Evolutionary conservation across 2,888 invertebrate species (phyloP), one percentile per base, ranked within the genome.

Genomic region (Autographa pulchrina): DNA sequence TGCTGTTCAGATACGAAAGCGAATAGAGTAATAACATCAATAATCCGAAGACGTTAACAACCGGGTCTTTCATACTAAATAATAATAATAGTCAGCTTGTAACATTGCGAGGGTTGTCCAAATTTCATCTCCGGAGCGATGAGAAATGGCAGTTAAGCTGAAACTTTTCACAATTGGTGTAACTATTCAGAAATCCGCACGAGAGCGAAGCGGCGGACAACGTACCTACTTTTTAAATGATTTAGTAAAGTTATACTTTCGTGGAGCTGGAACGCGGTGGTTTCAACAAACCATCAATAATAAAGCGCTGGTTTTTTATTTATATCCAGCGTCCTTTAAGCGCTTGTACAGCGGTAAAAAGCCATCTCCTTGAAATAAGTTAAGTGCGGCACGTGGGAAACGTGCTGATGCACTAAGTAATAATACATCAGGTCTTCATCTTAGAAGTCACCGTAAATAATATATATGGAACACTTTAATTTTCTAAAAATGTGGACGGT

Each of bases 81-180:
- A 85, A 80, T 81, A 82, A 83, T 86, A 83, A 82, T 82, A 74
- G 74, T 74, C 77, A 65, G 83, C 80, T 80, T 74, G 61, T 76
- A 76, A 82, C 78, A 82, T 80, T 82, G 77, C 73, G 73, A 74
- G 82, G 80, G 83, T 83, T 78, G 81, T 83, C 80, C 81, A 80
- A 85, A 87, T 85, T 85, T 85, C 84, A 87, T 85, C 82, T 85
- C 82, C 77, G 79, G 74, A 77, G 82, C 81, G 70, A 86, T 86
- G 87, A 86, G 82, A 77, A 85, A 87, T 85, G 82, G 80, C 81
- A 80, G 80, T 85, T 85, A 77, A 75, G 75, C 74, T 66, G 68
- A 78, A 86, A 88, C 80, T 88, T 88, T 88, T 81, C 80, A 83
- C 83, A 82, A 86, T 85, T 85, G 79, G 81, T 80, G 67, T 82